Conservation (phyloP, 2,797 vertebrate genomes). For the Sphenopsis melanotis region DNA sequence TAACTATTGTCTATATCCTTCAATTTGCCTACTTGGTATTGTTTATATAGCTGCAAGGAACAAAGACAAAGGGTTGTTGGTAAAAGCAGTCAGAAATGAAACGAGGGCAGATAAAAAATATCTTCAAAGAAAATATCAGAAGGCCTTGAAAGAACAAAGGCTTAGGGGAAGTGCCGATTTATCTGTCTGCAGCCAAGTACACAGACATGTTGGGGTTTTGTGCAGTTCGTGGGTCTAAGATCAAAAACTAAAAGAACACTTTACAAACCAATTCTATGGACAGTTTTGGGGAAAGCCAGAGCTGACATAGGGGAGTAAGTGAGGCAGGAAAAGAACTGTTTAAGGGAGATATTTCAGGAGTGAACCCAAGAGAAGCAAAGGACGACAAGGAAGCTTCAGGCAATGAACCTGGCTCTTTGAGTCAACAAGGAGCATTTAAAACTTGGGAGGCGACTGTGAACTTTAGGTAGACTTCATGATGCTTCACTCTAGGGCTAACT, state of each 20-base stretch:
- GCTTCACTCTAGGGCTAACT: background rate
- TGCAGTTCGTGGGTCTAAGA: background rate
- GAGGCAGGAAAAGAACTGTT: background rate
- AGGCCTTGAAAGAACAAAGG: conserved; percentile 13
- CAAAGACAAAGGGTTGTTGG: conserved; percentile 11
- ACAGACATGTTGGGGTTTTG: background rate
- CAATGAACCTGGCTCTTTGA: background rate
- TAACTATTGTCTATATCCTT: background rate
- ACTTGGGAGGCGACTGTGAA: background rate
- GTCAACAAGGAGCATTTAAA: background rate
- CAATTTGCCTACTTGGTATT: background rate
- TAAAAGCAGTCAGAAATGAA: conserved; percentile 14
- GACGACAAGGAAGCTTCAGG: background rate
- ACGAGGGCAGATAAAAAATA: background rate
- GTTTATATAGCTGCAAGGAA: conserved; percentile 16
- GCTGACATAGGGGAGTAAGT: background rate
- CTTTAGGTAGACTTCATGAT: background rate
- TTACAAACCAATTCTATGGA: background rate
- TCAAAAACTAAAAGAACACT: background rate
- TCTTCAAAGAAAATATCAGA: conserved; percentile 39
- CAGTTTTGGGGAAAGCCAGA: background rate
- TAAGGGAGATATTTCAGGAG: background rate
- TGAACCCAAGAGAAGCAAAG: background rate
- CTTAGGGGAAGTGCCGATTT: conserved; percentile 19
- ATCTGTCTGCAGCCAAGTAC: background rate